Conservation (phyloP, 1,140 invertebrate genomes). For the Drosophila seguyi region DNA sequence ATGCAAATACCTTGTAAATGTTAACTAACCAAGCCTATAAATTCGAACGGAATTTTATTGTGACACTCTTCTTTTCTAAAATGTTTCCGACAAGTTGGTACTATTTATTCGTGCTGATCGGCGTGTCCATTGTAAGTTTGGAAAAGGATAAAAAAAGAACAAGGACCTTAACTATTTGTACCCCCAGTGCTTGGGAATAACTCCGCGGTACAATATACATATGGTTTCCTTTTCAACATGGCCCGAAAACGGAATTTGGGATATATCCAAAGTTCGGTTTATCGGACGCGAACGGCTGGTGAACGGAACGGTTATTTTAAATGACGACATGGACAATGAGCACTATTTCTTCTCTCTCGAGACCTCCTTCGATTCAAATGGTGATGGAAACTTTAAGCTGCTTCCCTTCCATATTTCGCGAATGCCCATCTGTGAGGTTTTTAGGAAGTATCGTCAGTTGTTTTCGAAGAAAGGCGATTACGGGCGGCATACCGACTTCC, state of each 20-base stretch:
- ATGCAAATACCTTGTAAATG: background rate
- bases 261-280: slow-evolving; percentile 5
- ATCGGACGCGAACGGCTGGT: slow-evolving; percentile 20
- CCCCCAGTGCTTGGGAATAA: background rate
- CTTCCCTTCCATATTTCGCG: background rate
- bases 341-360: slow-evolving; percentile 17
- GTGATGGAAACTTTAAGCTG: slow-evolving; percentile 22
- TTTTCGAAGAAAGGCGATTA: background rate
- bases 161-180: background rate
- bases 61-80: background rate
- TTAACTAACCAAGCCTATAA: background rate
- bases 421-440: slow-evolving; percentile 1
- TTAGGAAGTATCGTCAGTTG: slow-evolving; percentile 1
- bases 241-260: background rate
- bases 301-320: slow-evolving; percentile 31
- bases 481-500: slow-evolving; percentile 22
- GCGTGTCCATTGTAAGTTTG: background rate
- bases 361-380: slow-evolving; percentile 7
- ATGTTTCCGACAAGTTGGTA: background rate
- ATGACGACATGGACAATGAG: slow-evolving; percentile 16
- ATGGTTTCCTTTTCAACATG: background rate
- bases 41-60: background rate
- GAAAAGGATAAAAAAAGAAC: background rate
- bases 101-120: background rate
- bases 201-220: background rate